phyloP scores from a whole-genome alignment of 2,113 vertebrate species.

The Eulemur macaco region DNA sequence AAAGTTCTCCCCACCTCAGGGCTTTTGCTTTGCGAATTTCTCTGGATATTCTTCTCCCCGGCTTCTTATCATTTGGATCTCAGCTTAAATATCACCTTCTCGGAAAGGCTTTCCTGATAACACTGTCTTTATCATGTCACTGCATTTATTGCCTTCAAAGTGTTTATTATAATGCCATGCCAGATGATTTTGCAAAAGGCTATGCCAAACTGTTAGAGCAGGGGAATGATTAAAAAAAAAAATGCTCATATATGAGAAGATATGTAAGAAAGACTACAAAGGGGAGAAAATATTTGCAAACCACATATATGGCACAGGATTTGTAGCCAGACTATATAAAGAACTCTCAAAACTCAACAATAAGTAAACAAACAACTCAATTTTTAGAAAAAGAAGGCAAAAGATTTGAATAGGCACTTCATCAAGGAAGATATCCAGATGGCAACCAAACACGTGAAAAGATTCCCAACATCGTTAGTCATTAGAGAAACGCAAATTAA shows the following conservation, averaged over 20 bases:
- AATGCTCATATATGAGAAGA: conserved; percentile 17
- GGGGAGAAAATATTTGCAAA: background rate
- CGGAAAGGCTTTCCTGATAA: background rate
- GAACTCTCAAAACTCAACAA: conserved; percentile 19
- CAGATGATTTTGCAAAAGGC: background rate
- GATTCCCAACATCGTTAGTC: background rate
- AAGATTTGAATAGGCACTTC: background rate
- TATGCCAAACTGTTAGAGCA: background rate
- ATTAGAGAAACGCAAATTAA: background rate
- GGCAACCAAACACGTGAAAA: background rate
- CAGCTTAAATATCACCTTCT: background rate
- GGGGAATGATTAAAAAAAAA: conserved; percentile 9
- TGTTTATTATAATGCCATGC: background rate
- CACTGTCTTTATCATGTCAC: background rate
- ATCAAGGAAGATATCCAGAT: background rate
- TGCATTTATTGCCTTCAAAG: background rate
- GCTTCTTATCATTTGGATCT: background rate
- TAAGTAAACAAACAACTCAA: background rate
- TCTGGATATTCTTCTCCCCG: background rate
- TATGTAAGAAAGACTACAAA: background rate
- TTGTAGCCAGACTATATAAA: conserved; percentile 25
- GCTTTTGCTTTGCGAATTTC: background rate
- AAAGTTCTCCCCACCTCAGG: background rate
- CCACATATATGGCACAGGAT: background rate
- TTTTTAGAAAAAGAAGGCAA: background rate